Base-by-base conservation (phyloP, 2,888 invertebrate species). In the Mythimna impura region DNA sequence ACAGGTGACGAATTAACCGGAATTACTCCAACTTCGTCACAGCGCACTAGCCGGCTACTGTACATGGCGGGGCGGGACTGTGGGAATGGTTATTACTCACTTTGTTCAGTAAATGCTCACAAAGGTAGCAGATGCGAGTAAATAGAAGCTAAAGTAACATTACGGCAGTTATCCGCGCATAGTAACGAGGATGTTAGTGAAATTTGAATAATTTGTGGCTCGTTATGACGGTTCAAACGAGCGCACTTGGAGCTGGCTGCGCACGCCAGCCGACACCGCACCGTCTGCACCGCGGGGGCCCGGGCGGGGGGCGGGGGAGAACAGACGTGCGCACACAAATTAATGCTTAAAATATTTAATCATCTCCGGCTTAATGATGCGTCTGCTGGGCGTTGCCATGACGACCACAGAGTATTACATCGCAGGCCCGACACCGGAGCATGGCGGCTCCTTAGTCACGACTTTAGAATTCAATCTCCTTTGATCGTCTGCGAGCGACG, bases 121-220 rank as follows among this genome's bases (percentile, higher is more conserved):
- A 64, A 58, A 71, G 69, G 66, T 36, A 76, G 40, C 84, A 79
- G 66, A 73, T 66, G 68, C 58, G 40, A 76, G 65, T 74, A 65
- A 74, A 83, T 74, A 80, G 76, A 79, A 63, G 58, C 66, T 77
- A 66, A 70, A 77, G 71, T 60, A 78, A 79, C 64, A 72, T 79
- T 73, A 73, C 70, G 63, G 78, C 80, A 76, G 72, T 77, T 77
- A 78, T 73, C 63, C 72, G 75, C 70, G 76, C 84, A 79, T 71
- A 69, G 69, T 74, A 84, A 86, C 76, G 77, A 78, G 72, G 69
- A 60, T 81, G 77, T 87, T 85, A 85, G 75, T 79, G 76, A 80
- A 86, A 86, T 87, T 81, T 85, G 73, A 86, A 85, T 87, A 87
- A 86, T 87, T 87, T 86, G 85, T 83, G 68, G 66, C 60, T 83